Evolutionary conservation across 2,888 invertebrate genomes (phyloP).

Genomic region (Chrysolina americana): DNA sequence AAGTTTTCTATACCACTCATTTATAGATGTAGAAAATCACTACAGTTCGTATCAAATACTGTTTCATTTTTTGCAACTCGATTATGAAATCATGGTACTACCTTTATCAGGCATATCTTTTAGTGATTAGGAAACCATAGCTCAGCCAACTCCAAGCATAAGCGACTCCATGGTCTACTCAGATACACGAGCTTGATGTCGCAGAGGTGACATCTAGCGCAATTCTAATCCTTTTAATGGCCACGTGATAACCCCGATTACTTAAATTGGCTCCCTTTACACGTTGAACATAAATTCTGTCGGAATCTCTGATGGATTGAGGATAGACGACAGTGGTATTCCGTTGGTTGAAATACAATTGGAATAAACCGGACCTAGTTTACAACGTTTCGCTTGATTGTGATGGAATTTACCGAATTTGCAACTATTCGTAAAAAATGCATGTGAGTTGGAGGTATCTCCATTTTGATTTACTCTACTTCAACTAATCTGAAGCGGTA

Average conservation of each 20-base stretch:
- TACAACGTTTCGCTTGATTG: no score
- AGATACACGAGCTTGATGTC: conserved; percentile 65
- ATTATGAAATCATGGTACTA: conserved; percentile 11
- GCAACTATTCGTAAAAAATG: no score
- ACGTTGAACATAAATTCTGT: conserved; percentile 67
- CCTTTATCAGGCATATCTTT: conserved; percentile 39
- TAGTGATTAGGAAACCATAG: conserved; percentile 49
- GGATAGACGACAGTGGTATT: conserved; percentile 1
- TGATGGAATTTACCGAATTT: no score
- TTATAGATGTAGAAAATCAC: no score
- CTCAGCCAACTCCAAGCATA: conserved; percentile 63
- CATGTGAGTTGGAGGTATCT: no score
- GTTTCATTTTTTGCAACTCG: no score
- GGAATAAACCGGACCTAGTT: background rate
- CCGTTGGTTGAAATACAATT: background rate
- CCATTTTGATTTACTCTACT: no score
- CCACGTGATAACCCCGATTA: conserved; percentile 80
- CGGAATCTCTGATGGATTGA: conserved; percentile 44
- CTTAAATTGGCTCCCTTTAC: conserved; percentile 80
- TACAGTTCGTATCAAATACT: no score
- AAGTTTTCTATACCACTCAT: no score
- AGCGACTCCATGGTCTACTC: conserved; percentile 62
- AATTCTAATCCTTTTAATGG: conserved; percentile 78
- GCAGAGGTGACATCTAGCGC: conserved; percentile 66
- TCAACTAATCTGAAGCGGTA: no score